These are phyloP conservation scores for Panthera tigris DNA, from an alignment of 2,113 vertebrate species.

Conservation along the genomic window DNA sequence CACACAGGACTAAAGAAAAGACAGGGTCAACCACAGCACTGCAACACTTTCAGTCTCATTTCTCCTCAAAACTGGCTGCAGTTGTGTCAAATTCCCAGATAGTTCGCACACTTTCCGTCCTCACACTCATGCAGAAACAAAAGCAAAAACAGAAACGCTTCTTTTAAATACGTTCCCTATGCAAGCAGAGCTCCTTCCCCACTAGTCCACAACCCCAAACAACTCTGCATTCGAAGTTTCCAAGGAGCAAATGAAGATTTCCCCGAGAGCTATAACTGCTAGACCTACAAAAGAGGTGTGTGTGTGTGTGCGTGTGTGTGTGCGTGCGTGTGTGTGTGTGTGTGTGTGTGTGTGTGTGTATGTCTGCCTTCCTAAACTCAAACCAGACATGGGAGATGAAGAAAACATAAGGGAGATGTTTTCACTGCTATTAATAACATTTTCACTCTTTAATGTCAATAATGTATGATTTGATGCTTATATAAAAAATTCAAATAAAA, in stretches of 20 bases:
- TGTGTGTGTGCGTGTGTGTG: background rate
- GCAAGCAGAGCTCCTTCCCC: background rate
- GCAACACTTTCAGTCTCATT: background rate
- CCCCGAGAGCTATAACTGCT: background rate
- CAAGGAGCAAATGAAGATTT: background rate
- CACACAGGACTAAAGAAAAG: background rate
- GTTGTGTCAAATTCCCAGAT: background rate
- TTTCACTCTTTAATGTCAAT: background rate
- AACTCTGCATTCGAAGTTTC: background rate
- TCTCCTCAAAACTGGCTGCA: background rate
- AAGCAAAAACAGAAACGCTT: background rate
- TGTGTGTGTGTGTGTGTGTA: background rate
- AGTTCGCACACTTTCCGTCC: background rate
- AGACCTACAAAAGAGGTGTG: background rate
- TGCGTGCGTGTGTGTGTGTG: background rate
- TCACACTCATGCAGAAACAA: background rate
- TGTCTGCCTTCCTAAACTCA: background rate
- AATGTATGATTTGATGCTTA: background rate
- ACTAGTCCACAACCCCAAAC: background rate
- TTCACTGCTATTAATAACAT: background rate
- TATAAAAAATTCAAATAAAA: constrained; percentile 14
- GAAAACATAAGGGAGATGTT: background rate
- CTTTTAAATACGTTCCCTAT: background rate
- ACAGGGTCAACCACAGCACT: background rate
- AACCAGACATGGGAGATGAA: background rate